A percentile compares a stretch with the other conserved stretches of the same genome.
Conservation (phyloP, 2,888 invertebrate genomes). For the Ectemnius continuus region DNA sequence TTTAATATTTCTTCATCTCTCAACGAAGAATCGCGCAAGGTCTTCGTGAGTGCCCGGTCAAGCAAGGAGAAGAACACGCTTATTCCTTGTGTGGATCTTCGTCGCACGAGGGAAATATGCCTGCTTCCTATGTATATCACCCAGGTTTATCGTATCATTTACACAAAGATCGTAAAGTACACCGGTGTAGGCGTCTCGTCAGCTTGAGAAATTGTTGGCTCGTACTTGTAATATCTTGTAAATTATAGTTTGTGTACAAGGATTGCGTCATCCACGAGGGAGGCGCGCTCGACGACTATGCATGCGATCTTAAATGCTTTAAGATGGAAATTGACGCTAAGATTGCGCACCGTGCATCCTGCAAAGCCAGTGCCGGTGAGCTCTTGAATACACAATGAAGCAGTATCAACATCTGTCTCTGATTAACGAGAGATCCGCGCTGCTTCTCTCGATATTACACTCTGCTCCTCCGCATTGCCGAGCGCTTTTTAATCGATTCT, state of each 20-base stretch:
- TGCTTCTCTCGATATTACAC: too few species aligned
- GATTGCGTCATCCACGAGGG: constrained; percentile 23
- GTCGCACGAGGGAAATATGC: too few species aligned
- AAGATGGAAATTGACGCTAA: constrained; percentile 54
- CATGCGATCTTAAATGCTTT: constrained; percentile 53
- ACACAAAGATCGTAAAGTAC: too few species aligned
- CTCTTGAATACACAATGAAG: constrained; percentile 52
- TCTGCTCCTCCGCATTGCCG: neutral
- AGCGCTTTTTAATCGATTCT: neutral
- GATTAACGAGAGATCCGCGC: constrained; percentile 34
- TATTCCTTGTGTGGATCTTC: too few species aligned
- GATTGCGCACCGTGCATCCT: constrained; percentile 46
- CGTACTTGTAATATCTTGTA: constrained; percentile 31
- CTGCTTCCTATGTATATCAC: too few species aligned
- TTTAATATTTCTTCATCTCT: neutral
- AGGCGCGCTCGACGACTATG: constrained; percentile 26
- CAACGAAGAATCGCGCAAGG: too few species aligned
- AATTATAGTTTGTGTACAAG: constrained; percentile 39
- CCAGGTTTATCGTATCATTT: too few species aligned
- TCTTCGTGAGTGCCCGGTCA: too few species aligned
- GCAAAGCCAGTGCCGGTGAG: constrained; percentile 36
- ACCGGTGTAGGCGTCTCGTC: neutral
- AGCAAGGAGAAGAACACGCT: too few species aligned
- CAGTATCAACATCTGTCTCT: constrained; percentile 52
- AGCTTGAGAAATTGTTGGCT: constrained; percentile 22